Evolutionary conservation across 1,140 invertebrate species (phyloP).

Genomic region (Anastrepha obliqua): DNA sequence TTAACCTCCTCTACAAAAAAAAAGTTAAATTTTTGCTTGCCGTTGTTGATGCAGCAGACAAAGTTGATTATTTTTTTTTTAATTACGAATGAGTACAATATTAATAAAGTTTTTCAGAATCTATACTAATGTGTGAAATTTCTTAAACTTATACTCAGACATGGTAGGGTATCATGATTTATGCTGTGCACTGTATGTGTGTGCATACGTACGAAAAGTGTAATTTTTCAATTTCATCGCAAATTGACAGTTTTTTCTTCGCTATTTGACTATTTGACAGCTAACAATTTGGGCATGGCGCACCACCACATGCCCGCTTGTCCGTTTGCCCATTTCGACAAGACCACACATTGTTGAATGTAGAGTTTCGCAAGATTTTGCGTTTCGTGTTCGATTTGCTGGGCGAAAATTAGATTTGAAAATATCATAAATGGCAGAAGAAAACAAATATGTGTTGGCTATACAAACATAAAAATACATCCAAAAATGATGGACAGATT

Average conservation of each 20-base stretch:
- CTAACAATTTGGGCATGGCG: slow-evolving; percentile 22
- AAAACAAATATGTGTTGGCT: neutral
- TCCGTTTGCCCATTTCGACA: neutral
- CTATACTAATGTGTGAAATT: no score
- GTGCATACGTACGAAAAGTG: neutral
- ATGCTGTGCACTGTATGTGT: no score
- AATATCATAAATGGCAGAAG: neutral
- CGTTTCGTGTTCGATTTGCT: neutral
- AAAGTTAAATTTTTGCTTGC: no score
- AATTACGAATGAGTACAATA: no score
- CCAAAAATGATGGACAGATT: slow-evolving; percentile 1
- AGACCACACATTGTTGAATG: slow-evolving; percentile 36
- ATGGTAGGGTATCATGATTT: no score
- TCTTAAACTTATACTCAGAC: no score
- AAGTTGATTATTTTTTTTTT: no score
- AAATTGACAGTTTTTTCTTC: slow-evolving; percentile 9
- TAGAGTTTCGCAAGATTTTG: slow-evolving; percentile 17
- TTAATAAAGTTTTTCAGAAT: no score
- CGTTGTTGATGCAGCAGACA: no score
- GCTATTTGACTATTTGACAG: slow-evolving; percentile 1
- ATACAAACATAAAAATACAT: no score
- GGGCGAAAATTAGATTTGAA: neutral
- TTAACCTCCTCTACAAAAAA: no score
- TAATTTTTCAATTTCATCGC: slow-evolving; percentile 37
- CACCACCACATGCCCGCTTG: neutral